Evolutionary conservation across 2,113 vertebrate genomes (phyloP), one percentile per base, ranked within the genome.

Genomic region (Gadus macrocephalus): DNA sequence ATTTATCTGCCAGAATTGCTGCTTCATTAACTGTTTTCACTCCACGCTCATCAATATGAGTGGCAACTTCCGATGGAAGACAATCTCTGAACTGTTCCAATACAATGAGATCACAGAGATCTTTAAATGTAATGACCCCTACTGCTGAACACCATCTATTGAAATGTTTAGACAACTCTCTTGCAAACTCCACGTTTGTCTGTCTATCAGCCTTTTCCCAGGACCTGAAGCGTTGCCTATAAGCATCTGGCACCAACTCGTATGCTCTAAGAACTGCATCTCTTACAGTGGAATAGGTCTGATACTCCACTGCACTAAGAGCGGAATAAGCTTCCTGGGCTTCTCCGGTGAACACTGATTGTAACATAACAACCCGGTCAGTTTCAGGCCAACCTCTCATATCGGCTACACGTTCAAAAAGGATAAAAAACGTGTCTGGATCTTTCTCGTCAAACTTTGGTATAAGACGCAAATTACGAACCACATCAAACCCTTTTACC

Each of bases 241-340:
- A 42, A 3, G 38, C 38, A 5, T 66, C 35, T 1, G 35, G 35
- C 3, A 66, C 64, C 3, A 19, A n/a, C 38, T 66, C 38, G 3
- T 62, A 62, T 11, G 60, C 38, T 66, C 19, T 8, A 25, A 25
- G 22, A 25, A 25, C 22, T 25, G 22, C 22, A 25, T 25, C 1
- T 25, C 2, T 25, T 25, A 66, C 64, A 15, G 15, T 17, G 6
- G n/a, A 15, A 35, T 66, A 66, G 6, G 3, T 2, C 12, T 66
- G 27, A 49, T 35, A n/a, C 17, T 42, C 35, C 42, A 7, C 17
- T 7, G 31, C 7, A 49, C 64, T 49, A n/a, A 66, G 64, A 8
- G 64, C 64, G 15, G 64, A 66, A 35, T 66, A 66, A 19, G 64
- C 64, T 20, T 66, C 64, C 64, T 66, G 64, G 17, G 38, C 64